A percentile compares a stretch with the other conserved stretches of the same genome.
Evolutionary conservation across 2,888 invertebrate genomes (phyloP).

Genomic region (Agrilus mali): DNA sequence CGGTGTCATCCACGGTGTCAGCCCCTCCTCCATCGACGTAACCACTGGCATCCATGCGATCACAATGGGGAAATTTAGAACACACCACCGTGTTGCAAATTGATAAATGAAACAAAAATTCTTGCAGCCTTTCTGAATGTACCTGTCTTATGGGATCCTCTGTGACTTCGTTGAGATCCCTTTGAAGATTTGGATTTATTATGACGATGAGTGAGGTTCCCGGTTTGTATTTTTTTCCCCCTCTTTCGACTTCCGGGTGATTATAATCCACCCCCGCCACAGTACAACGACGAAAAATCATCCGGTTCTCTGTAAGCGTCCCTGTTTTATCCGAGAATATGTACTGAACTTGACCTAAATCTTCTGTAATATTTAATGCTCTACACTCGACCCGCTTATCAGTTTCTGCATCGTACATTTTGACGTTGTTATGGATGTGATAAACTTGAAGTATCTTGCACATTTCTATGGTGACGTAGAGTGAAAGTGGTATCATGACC

Average conservation of each 20-base stretch:
- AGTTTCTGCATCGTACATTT: constrained; percentile 72
- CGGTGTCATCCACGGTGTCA: constrained; percentile 15
- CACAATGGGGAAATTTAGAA: constrained; percentile 67
- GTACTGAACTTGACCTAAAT: constrained; percentile 89
- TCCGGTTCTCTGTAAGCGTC: constrained; percentile 93
- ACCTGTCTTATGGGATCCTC: constrained; percentile 22
- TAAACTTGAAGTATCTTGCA: constrained; percentile 92
- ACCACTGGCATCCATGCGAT: constrained; percentile 60
- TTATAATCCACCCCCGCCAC: constrained; percentile 84
- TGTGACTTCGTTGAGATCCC: constrained; percentile 34
- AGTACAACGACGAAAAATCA: constrained; percentile 87
- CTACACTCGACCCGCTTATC: constrained; percentile 80
- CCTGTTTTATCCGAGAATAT: constrained; percentile 97
- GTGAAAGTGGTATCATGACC: constrained; percentile 92
- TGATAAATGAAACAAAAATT: constrained; percentile 82
- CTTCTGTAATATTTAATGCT: constrained; percentile 93
- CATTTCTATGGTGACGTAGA: constrained; percentile 94
- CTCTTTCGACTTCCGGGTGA: constrained; percentile 62
- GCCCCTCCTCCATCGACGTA: constrained; percentile 35
- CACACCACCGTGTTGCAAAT: constrained; percentile 97
- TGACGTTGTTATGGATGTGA: constrained; percentile 83
- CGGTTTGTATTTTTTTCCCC: constrained; percentile 34
- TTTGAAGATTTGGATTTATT: constrained; percentile 40
- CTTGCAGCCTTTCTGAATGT: constrained; percentile 65
- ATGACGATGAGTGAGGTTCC: constrained; percentile 35